phyloP scores from a whole-genome alignment of 2,888 invertebrate genomes.

The Dione vanillae region DNA sequence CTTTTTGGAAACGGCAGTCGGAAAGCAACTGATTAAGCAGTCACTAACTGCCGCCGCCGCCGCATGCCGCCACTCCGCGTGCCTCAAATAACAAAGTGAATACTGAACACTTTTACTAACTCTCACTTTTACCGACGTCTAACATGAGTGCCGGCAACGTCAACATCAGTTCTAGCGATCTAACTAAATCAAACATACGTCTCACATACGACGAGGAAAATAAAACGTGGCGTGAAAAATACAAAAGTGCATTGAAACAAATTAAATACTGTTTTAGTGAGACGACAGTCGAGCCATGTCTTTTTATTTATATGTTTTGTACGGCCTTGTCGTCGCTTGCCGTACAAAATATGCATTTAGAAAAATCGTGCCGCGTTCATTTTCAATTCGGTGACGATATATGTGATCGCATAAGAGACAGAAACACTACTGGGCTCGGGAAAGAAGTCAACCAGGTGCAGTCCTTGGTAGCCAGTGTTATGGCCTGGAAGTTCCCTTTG shows the following conservation, averaged over 20 bases:
- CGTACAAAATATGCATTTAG: constrained; percentile 83
- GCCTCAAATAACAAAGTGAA: constrained; percentile 56
- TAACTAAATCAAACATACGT: constrained; percentile 70
- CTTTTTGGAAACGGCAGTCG: constrained; percentile 75
- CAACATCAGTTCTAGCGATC: constrained; percentile 61
- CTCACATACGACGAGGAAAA: constrained; percentile 62
- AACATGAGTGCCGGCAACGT: constrained; percentile 67
- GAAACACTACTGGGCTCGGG: constrained; percentile 75
- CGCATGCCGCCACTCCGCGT: constrained; percentile 59
- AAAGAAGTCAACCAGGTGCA: constrained; percentile 74
- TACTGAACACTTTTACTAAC: constrained; percentile 62
- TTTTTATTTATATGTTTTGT: constrained; percentile 87
- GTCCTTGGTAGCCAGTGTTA: constrained; percentile 78
- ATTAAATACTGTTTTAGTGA: constrained; percentile 69
- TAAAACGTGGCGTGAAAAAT: constrained; percentile 66
- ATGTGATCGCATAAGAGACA: constrained; percentile 77
- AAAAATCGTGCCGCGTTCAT: constrained; percentile 85
- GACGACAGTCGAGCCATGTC: constrained; percentile 87
- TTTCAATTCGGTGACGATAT: constrained; percentile 77
- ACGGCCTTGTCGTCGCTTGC: constrained; percentile 86
- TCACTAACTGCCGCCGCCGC: constrained; percentile 61
- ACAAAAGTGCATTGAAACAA: constrained; percentile 64
- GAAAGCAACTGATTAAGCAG: constrained; percentile 72
- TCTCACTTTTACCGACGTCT: constrained; percentile 63
- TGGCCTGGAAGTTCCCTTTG: constrained; percentile 84